Evolutionary conservation across 2,113 vertebrate genomes (phyloP).

Genomic region (Lota lota): DNA sequence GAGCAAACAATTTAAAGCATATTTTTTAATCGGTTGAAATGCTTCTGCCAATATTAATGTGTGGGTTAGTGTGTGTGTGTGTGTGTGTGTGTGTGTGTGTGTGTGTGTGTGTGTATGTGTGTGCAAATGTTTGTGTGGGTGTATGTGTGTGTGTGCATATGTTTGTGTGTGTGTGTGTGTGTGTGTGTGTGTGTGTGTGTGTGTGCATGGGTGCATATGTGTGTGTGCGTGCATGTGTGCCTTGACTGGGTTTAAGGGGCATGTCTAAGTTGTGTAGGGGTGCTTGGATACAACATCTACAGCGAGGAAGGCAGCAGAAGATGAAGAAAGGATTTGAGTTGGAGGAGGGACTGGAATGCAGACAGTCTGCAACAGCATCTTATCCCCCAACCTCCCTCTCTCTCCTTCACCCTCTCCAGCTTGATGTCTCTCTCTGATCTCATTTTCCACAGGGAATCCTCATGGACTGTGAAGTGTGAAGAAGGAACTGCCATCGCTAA

Average conservation of each 20-base stretch:
- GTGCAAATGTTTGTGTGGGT: not conserved
- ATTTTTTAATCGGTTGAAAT: no score
- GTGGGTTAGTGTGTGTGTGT: no score
- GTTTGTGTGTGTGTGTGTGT: not conserved
- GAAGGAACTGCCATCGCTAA: no score
- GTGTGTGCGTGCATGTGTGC: not conserved
- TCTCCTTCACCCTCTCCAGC: not conserved
- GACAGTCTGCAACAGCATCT: not conserved
- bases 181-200: not conserved
- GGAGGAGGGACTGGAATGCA: not conserved
- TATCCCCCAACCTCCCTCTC: not conserved
- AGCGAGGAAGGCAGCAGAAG: not conserved
- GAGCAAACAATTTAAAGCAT: conserved; percentile 15
- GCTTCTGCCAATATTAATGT: no score
- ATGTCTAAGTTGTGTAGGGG: not conserved
- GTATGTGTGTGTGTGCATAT: not conserved
- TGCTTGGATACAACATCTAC: not conserved
- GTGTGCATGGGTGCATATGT: not conserved
- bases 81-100: no score
- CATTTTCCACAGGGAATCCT: no score
- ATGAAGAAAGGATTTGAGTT: not conserved
- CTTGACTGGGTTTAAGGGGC: not conserved
- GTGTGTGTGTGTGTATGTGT: not conserved
- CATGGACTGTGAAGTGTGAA: no score
- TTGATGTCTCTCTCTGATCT: no score